Conservation (phyloP, 1,140 invertebrate genomes). For the Dendroctonus valens region DNA sequence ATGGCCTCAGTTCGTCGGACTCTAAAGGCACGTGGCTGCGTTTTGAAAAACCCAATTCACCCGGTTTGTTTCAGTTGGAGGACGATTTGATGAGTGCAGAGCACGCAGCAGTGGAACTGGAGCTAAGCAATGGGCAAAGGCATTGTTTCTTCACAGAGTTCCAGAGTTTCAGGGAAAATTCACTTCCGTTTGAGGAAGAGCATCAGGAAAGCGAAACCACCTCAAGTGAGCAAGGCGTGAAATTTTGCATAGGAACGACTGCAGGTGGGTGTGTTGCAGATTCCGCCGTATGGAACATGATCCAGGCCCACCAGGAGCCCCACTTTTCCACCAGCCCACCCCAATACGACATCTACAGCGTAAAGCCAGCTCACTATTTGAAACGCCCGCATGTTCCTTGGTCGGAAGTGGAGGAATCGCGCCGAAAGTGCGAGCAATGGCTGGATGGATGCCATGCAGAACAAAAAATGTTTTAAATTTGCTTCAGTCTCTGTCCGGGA, state of each 20-base stretch:
- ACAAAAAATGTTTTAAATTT: too few relatives aligned
- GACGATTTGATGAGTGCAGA: too few relatives aligned
- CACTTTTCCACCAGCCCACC: conserved; percentile 40
- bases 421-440: conserved; percentile 44
- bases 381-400: conserved; percentile 37
- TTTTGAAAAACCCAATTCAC: too few relatives aligned
- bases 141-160: neutral
- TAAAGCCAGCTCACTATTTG: conserved; percentile 38
- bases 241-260: too few relatives aligned
- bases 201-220: too few relatives aligned
- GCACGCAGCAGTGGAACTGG: too few relatives aligned
- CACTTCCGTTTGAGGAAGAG: too few relatives aligned
- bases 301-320: conserved; percentile 32
- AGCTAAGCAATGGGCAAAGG: too few relatives aligned
- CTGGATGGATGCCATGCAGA: conserved; percentile 25
- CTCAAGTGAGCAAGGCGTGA: too few relatives aligned
- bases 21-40: neutral
- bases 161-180: too few relatives aligned
- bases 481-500: too few relatives aligned
- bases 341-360: conserved; percentile 36
- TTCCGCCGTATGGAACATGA: conserved; percentile 44
- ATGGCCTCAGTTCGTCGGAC: conserved; percentile 27
- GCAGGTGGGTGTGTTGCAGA: conserved; percentile 4
- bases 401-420: conserved; percentile 37
- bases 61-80: too few relatives aligned